These are phyloP conservation scores for Elephantulus edwardii DNA, from an alignment of 2,113 vertebrate genomes.

Conservation along the genomic window DNA sequence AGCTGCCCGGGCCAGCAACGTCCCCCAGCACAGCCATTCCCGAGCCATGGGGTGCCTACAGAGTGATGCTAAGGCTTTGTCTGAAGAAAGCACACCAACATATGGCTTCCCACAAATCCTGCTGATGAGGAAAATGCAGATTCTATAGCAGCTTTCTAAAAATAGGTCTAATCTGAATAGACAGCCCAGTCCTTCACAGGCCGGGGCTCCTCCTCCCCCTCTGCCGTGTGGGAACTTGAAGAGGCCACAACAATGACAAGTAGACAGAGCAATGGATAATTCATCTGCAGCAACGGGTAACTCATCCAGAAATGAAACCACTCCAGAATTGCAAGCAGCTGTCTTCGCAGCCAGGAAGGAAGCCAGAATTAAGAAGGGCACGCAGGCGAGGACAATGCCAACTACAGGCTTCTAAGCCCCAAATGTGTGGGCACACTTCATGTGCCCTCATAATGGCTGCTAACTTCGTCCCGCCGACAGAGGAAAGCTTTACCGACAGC, in stretches of 20 bases:
- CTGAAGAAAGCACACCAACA: slow-evolving; percentile 72
- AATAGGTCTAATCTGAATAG: slow-evolving; percentile 81
- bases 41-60: neutral
- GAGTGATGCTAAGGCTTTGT: slow-evolving; percentile 76
- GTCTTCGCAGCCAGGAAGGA: slow-evolving; percentile 60
- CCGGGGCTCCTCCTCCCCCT: neutral
- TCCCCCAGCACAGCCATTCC: neutral
- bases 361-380: neutral
- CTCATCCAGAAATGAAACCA: slow-evolving; percentile 61
- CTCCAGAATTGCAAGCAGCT: slow-evolving; percentile 62
- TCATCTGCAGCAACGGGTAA: slow-evolving; percentile 65
- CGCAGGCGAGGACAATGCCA: neutral
- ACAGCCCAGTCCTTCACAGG: slow-evolving; percentile 26
- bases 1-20: neutral
- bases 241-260: slow-evolving; percentile 65
- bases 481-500: neutral
- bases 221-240: slow-evolving; percentile 55
- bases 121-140: slow-evolving; percentile 76
- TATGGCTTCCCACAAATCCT: slow-evolving; percentile 79
- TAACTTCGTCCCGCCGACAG: neutral
- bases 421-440: neutral
- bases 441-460: neutral
- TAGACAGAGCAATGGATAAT: slow-evolving; percentile 66
- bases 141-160: slow-evolving; percentile 80
- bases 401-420: neutral